Evolutionary conservation across 1,140 invertebrate genomes (phyloP).

Genomic region (Drosophila equinoxialis): DNA sequence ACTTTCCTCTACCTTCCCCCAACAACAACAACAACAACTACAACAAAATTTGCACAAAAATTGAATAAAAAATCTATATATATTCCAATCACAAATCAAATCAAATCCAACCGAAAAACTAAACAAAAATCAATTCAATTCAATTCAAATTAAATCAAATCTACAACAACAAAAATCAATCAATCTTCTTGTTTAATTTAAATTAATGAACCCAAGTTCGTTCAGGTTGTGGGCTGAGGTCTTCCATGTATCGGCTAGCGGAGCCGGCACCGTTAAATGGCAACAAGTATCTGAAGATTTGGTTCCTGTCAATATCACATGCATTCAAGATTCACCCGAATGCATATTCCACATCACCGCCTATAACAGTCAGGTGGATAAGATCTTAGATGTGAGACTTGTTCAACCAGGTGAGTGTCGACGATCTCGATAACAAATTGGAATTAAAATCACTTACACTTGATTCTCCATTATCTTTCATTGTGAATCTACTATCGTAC

Average conservation of each 20-base stretch:
- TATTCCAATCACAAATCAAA: slow-evolving; percentile 22
- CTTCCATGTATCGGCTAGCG: slow-evolving; percentile 96
- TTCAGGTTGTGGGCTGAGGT: slow-evolving; percentile 98
- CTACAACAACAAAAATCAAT: slow-evolving; percentile 20
- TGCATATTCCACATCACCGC: slow-evolving; percentile 99
- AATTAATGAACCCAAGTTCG: slow-evolving; percentile 82
- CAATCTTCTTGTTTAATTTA: slow-evolving; percentile 47
- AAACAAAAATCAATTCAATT: slow-evolving; percentile 18
- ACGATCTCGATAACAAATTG: no score
- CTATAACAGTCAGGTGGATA: slow-evolving; percentile 99
- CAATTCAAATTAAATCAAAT: no score
- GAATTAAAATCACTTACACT: no score
- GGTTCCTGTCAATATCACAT: slow-evolving; percentile 98
- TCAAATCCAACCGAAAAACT: slow-evolving; percentile 30
- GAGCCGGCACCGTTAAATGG: slow-evolving; percentile 96
- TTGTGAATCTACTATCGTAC: neutral
- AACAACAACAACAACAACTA: slow-evolving; percentile 47
- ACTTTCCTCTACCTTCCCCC: slow-evolving; percentile 61
- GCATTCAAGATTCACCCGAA: slow-evolving; percentile 97
- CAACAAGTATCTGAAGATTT: slow-evolving; percentile 98
- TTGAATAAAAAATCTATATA: slow-evolving; percentile 8
- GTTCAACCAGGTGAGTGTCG: slow-evolving; percentile 93
- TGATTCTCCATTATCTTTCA: no score
- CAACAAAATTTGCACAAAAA: slow-evolving; percentile 53
- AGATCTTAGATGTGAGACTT: slow-evolving; percentile 98